Conservation (phyloP, 2,888 invertebrate genomes). For the Helobdella robusta region DNA sequence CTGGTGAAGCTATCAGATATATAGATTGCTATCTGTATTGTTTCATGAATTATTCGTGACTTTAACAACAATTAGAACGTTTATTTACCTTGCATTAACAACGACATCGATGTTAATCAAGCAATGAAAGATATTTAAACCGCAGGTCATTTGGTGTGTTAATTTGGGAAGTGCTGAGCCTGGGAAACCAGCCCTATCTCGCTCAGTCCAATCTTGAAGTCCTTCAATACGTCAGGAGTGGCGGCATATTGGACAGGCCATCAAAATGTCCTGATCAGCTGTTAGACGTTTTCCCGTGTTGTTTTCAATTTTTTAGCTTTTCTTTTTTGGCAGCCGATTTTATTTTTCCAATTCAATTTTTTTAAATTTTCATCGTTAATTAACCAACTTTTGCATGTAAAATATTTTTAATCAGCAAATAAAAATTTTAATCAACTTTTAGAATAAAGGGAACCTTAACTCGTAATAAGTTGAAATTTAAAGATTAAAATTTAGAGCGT, state of each 20-base stretch:
- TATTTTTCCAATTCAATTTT: not conserved
- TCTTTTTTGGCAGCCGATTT: not conserved
- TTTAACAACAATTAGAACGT: not conserved
- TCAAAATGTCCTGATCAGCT: slow-evolving; percentile 69
- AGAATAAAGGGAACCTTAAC: too few species aligned
- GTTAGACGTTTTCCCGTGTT: slow-evolving; percentile 42
- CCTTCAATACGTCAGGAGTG: slow-evolving; percentile 73
- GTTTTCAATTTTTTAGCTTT: not conserved
- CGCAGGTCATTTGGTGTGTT: slow-evolving; percentile 58
- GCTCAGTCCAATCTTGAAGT: slow-evolving; percentile 86
- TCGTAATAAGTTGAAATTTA: too few species aligned
- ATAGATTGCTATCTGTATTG: too few species aligned
- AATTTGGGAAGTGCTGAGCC: slow-evolving; percentile 90
- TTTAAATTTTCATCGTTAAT: not conserved
- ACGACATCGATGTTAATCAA: not conserved
- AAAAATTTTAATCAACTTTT: too few species aligned
- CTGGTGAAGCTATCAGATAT: slow-evolving; percentile 57
- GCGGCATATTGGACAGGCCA: slow-evolving; percentile 63
- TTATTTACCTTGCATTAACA: too few species aligned
- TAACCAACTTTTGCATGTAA: not conserved
- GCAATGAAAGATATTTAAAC: slow-evolving; percentile 17
- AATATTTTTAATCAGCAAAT: too few species aligned
- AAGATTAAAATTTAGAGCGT: not conserved
- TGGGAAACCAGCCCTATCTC: slow-evolving; percentile 93
- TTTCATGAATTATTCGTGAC: not conserved